These are phyloP conservation scores for Zaprionus taronus DNA, from an alignment of 1,140 invertebrate genomes.

Conservation along the genomic window DNA sequence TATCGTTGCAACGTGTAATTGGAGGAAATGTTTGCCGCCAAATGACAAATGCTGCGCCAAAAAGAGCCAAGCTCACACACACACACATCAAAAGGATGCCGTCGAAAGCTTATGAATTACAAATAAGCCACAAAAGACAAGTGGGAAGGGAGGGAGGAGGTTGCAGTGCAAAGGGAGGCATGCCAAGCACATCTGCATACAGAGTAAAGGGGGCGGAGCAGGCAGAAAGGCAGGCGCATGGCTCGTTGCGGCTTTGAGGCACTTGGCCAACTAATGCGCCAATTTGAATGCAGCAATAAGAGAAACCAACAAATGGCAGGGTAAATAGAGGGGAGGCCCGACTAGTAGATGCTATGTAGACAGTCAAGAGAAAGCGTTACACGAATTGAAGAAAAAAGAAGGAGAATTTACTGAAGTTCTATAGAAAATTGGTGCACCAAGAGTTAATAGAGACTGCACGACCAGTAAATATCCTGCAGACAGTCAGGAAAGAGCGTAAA, in stretches of 20 bases:
- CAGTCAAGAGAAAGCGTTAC: not conserved
- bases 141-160: not conserved
- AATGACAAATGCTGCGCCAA: constrained; percentile 74
- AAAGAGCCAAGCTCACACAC: constrained; percentile 25
- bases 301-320: not conserved
- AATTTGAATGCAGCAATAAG: constrained; percentile 71
- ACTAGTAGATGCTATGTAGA: not conserved
- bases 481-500: not conserved
- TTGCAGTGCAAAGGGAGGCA: constrained; percentile 47
- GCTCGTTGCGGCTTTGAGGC: constrained; percentile 59
- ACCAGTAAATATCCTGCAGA: not conserved
- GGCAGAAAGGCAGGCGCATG: constrained; percentile 36
- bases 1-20: constrained; percentile 80
- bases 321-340: not conserved
- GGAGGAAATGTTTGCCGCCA: constrained; percentile 77
- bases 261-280: constrained; percentile 77
- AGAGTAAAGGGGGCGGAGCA: constrained; percentile 10
- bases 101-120: constrained; percentile 77
- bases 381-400: not conserved
- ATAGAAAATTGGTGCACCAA: too few relatives aligned
- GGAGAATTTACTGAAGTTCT: not conserved
- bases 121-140: constrained; percentile 52
- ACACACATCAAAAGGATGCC: constrained; percentile 62
- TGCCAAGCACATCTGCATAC: constrained; percentile 68
- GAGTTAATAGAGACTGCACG: too few relatives aligned